These are phyloP conservation scores for Morpho deidamia DNA, from an alignment of 2,888 invertebrate genomes.

Conservation along the genomic window DNA sequence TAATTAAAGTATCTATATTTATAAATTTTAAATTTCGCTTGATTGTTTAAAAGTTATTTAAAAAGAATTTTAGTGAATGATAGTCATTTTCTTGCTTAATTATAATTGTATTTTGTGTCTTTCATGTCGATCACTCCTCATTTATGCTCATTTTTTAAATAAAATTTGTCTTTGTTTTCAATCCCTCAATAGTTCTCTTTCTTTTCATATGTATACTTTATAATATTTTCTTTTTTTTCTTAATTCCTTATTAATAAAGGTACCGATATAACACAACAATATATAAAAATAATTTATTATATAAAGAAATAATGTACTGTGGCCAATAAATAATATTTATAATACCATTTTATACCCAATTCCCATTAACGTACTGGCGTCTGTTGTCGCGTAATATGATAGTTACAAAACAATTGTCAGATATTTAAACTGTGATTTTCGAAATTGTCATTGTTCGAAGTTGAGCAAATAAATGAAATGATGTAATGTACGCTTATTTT, in stretches of 20 bases:
- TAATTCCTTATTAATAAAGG: conserved; percentile 25
- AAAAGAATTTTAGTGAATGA: conserved; percentile 22
- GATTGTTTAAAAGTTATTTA: conserved; percentile 31
- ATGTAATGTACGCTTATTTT: conserved; percentile 38
- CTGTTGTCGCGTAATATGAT: conserved; percentile 65
- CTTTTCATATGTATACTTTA: conserved; percentile 2
- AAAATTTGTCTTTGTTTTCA: background rate
- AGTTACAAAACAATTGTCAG: conserved; percentile 72
- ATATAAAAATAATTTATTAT: conserved; percentile 60
- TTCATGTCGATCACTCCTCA: conserved; percentile 41
- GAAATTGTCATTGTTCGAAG: conserved; percentile 72
- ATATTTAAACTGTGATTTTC: conserved; percentile 76
- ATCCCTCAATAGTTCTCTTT: background rate
- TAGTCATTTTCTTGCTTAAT: conserved; percentile 29
- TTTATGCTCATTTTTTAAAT: conserved; percentile 45
- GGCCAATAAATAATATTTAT: conserved; percentile 72
- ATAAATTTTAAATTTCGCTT: conserved; percentile 54
- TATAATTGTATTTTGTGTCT: conserved; percentile 24
- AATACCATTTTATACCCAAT: conserved; percentile 76
- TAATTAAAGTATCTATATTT: conserved; percentile 64
- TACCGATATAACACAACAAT: conserved; percentile 28
- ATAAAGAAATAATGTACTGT: conserved; percentile 65
- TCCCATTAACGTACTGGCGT: conserved; percentile 68
- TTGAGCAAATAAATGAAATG: conserved; percentile 77
- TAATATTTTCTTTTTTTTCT: conserved; percentile 6